Conservation (phyloP, 1,140 invertebrate genomes). For the Drosophila busckii region DNA sequence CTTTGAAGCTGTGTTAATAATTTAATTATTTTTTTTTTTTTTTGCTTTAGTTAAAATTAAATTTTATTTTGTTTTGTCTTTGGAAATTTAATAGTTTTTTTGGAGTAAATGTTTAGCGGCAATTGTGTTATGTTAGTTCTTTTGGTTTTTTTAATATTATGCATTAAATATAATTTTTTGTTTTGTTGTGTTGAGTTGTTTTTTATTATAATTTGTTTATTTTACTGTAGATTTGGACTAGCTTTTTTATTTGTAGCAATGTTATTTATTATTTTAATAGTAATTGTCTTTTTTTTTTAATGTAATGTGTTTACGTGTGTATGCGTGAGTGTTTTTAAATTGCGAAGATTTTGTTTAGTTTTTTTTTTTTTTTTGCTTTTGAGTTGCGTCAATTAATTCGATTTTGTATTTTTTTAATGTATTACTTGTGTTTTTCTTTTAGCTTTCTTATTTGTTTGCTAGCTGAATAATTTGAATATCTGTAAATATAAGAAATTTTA, state of each 20-base stretch:
- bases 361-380: constrained; percentile 19
- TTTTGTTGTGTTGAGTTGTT: no score
- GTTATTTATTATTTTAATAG: constrained; percentile 40
- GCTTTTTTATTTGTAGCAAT: constrained; percentile 58
- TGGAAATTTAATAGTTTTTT: constrained; percentile 38
- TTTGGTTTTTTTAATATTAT: constrained; percentile 28
- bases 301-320: constrained; percentile 10
- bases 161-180: constrained; percentile 45
- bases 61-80: constrained; percentile 28
- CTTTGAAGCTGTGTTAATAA: constrained; percentile 47
- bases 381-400: constrained; percentile 25
- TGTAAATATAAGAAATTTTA: constrained; percentile 14
- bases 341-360: constrained; percentile 43
- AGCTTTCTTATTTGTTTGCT: constrained; percentile 35
- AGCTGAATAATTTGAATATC: constrained; percentile 20
- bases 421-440: constrained; percentile 19
- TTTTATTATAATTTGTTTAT: constrained; percentile 12
- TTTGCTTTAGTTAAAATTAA: constrained; percentile 34
- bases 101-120: constrained; percentile 50
- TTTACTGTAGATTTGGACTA: constrained; percentile 68
- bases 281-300: constrained; percentile 27
- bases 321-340: constrained; percentile 17
- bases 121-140: constrained; percentile 39
- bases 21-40: constrained; percentile 38
- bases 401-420: constrained; percentile 4